These are phyloP conservation scores for Cecidostiba fungosa DNA, from an alignment of 2,888 invertebrate genomes.

Conservation along the genomic window DNA sequence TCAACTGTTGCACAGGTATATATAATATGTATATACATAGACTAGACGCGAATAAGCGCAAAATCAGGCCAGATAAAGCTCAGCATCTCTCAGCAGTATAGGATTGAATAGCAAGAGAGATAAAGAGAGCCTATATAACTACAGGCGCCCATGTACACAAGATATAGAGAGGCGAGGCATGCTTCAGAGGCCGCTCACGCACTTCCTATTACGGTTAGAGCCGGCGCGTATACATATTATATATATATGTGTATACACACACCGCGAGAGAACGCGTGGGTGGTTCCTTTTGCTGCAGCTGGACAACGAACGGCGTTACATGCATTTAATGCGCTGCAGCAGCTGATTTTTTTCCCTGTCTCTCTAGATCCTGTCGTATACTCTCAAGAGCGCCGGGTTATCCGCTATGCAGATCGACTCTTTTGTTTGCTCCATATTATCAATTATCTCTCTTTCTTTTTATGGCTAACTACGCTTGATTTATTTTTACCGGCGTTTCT, in stretches of 20 bases:
- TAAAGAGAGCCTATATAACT: neutral
- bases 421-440: neutral
- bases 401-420: no score
- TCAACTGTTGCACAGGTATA: no score
- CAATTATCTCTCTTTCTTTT: neutral
- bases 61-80: no score
- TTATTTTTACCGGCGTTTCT: neutral
- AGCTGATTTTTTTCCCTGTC: no score
- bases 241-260: no score
- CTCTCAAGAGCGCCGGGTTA: neutral
- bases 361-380: neutral
- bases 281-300: conserved; percentile 22
- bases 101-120: neutral
- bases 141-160: neutral
- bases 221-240: conserved; percentile 35
- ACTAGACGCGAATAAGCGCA: no score
- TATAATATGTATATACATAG: no score
- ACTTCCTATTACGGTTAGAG: conserved; percentile 73
- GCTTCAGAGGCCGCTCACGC: conserved; percentile 68
- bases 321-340: neutral
- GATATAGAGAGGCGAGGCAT: conserved; percentile 6
- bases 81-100: no score
- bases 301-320: neutral
- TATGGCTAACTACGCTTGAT: neutral
- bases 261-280: conserved; percentile 68